Evolutionary conservation across 2,888 invertebrate genomes (phyloP), one percentile per base, ranked within the genome.

Genomic region (Pterostichus madidus): DNA sequence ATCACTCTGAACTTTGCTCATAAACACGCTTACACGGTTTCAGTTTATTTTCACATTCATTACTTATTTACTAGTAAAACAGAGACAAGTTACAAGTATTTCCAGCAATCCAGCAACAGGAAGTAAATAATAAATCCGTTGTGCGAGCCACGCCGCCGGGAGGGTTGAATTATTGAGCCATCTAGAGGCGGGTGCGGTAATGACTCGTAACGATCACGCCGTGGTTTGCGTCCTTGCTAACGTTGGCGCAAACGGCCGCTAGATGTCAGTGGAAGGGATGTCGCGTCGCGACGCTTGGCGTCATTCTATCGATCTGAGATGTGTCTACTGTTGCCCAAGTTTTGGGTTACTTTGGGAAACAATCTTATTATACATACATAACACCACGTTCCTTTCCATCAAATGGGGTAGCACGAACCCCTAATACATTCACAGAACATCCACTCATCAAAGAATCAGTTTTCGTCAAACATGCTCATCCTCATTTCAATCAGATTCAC

Each of bases 61-160:
- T 13, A 64, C 35, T 64, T 64, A 64, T 64, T 39, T 64, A 64
- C 11, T 10, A 32, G 13, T 11, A 11, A 39, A 39, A 11, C 59
- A 24, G 59, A 64, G 64, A 64, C 32, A 64, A 64, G 39, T 64
- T 32, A 39, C 64, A 64, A 64, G 64, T 64, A 64, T 64, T 35
- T 64, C 64, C 64, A 64, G 64, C 64, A 39, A 64, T 64, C 39
- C 64, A 64, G 64, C 64, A 64, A 64, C 64, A 64, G 64, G 64
- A 64, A 64, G 64, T 64, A 39, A 64, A 64, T 64, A 64, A 64
- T 64, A 64, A 44, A 44, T 71, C 44, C 15, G 17, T 71, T 11
- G n/a, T 7, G 17, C 2, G 44, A 64, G 17, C 44, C 0, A 52
- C 52, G 11, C 10, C 49, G 13, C 11, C 13, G 15, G n/a, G 13